These are phyloP conservation scores for Drosophila novamexicana DNA, from an alignment of 1,140 invertebrate species.

Conservation along the genomic window DNA sequence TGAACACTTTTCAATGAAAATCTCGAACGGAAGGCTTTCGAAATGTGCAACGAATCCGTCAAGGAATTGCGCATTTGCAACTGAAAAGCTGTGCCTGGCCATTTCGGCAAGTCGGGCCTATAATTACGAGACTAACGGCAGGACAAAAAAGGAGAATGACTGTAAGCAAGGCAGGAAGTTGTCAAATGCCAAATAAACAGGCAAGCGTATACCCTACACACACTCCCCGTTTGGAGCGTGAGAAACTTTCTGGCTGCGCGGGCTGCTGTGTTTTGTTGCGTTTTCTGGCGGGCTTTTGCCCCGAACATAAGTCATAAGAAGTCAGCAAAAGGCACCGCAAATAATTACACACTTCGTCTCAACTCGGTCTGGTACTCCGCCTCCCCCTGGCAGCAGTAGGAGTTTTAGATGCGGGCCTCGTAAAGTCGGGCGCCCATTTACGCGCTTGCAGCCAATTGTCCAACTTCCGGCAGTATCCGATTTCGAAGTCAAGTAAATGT, in stretches of 20 bases:
- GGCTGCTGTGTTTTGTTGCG: constrained; percentile 21
- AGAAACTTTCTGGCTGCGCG: constrained; percentile 53
- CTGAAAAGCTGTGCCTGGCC: constrained; percentile 39
- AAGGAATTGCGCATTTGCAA: constrained; percentile 72
- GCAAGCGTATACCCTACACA: constrained; percentile 10
- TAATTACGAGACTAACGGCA: constrained; percentile 42
- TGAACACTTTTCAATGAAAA: constrained; percentile 81
- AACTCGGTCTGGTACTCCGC: neutral
- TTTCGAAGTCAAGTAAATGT: constrained; percentile 77
- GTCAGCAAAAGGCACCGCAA: constrained; percentile 67
- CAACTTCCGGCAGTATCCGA: constrained; percentile 73
- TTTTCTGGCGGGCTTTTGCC: constrained; percentile 74
- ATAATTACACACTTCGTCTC: constrained; percentile 66
- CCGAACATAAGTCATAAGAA: constrained; percentile 36
- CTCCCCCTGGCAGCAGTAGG: constrained; percentile 46
- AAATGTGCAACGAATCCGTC: constrained; percentile 69
- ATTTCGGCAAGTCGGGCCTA: constrained; percentile 24
- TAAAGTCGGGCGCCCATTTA: constrained; percentile 36
- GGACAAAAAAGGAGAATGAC: constrained; percentile 31
- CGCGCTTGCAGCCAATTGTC: constrained; percentile 69
- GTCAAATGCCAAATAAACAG: constrained; percentile 50
- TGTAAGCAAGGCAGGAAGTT: constrained; percentile 49
- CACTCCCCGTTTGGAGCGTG: constrained; percentile 44
- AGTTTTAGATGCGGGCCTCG: constrained; percentile 34
- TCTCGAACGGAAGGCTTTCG: constrained; percentile 36